Evolutionary conservation across 2,888 invertebrate species (phyloP), one percentile per base, ranked within the genome.

Genomic region (Pseudococcus viburni): DNA sequence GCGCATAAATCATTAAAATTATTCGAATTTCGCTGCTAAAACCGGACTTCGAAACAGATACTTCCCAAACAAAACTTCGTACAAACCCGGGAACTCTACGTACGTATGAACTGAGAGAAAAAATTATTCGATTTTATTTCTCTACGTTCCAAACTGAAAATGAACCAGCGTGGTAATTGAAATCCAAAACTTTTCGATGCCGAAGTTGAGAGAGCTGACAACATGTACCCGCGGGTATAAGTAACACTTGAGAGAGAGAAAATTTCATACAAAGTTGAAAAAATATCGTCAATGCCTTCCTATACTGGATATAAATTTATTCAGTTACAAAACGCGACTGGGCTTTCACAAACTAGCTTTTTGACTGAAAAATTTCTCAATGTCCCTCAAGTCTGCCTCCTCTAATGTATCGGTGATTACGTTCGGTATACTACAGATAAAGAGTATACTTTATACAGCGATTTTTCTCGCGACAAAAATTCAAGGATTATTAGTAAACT

Each of bases 401-500:
- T 19, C 19, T 51, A 59, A 59, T 59, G 11, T 19, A 59, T 59
- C n/a, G 6, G 19, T 19, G 59, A 19, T 59, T 19, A 59, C 19
- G 3, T 33, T 33, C 26, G 1, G 26, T 3, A 33, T 33, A n/a
- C n/a, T 33, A 33, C 1, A 59, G 1, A 59, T 59, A 59, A 59
- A 59, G 19, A 5, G 19, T 33, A 33, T 33, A 11, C 5, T 17
- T 46, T 46, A 17, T 59, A 19, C 3, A 33, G 26, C 59, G 59
- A 59, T 51, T 59, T 19, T 59, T 55, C 59, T 59, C 59, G 59
- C 59, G 19, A 59, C 59, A 12, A 55, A 17, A 59, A 33, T n/a
- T 59, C 59, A 59, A 59, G 59, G 59, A 59, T 59, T 59, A 59
- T 59, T 59, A 59, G 59, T 19, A 59, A 59, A 59, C 6, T 19